Percentiles rank a stretch among this genome's conserved stretches.
Evolutionary conservation across 2,888 invertebrate genomes (phyloP).

Genomic region (Embidobia sp.): DNA sequence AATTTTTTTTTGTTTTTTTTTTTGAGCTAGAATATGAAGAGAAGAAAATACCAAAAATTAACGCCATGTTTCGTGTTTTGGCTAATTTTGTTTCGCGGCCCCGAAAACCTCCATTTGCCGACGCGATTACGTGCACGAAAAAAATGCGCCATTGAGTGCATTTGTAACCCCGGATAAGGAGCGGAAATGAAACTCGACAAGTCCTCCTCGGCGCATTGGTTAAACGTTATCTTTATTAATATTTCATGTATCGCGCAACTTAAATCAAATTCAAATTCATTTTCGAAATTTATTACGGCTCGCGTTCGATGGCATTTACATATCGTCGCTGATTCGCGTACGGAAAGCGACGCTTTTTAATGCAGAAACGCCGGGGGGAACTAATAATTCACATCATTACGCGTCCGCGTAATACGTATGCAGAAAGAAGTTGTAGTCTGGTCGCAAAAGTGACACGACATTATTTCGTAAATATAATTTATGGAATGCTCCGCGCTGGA

Average conservation of each 20-base stretch:
- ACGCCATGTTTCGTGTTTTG: too few species aligned
- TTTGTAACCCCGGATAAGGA: too few species aligned
- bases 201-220: background rate
- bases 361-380: background rate
- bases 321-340: slow-evolving; percentile 16
- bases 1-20: too few species aligned
- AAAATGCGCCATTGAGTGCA: too few species aligned
- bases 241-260: slow-evolving; percentile 15
- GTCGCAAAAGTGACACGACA: background rate
- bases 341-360: slow-evolving; percentile 12
- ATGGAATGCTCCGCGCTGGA: too few species aligned
- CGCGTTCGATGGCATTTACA: slow-evolving; percentile 15
- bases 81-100: slow-evolving; percentile 46
- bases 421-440: slow-evolving; percentile 1
- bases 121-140: slow-evolving; percentile 1
- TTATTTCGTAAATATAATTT: background rate
- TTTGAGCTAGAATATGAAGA: too few species aligned
- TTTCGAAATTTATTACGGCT: slow-evolving; percentile 16
- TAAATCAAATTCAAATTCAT: slow-evolving; percentile 37
- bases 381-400: slow-evolving; percentile 6
- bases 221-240: slow-evolving; percentile 32
- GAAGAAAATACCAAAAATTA: too few species aligned
- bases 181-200: background rate
- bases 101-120: slow-evolving; percentile 23
- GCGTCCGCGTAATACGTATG: background rate